Evolutionary conservation across 1,140 invertebrate species (phyloP), one percentile per base, ranked within the genome.

Genomic region (Temnothorax curvispinosus): DNA sequence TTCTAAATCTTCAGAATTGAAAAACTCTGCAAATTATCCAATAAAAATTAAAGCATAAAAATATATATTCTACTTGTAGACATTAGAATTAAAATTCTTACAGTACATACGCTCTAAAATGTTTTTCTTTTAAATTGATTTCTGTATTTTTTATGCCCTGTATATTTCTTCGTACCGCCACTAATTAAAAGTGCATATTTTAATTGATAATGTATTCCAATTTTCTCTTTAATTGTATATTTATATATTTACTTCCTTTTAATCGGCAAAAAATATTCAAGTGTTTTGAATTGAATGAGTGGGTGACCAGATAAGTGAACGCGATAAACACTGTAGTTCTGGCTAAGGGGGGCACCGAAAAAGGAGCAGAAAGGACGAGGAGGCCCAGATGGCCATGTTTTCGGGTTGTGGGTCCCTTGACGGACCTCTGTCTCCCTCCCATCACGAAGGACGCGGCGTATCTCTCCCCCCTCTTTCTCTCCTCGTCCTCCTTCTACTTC

Each of bases 401-500:
- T 91, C 60, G 78, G 81, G 64, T 47, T 62, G 69, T 50, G 21
- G 81, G 50, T 80, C 87, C 80, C 84, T 84, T 90, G 90, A 91
- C 87, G 89, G 84, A 75, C 86, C 86, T 74, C 89, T 81, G 60
- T 77, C 87, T 86, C 77, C 78, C 64, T 64, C 72, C 74, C 87
- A 84, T 67, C 69, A 50, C 76, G 54, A 84, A 84, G 44, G 67
- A 84, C 56, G 80, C 80, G 67, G 52, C 60, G 11, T 11, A 65
- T 88, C 75, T 67, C 72, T 85, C 54, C 84, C 35, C 72, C 74
- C 64, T 64, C 44, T 52, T 4, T 62, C 67, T 90, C 76, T 64
- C 77, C 77, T 80, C 86, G 35, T 88, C 85, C 76, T 91, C 86
- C 87, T 86, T 85, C 90, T 91, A 72, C 88, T 85, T 81, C 87